Conservation (phyloP, 2,888 invertebrate species). For the Oeneis ivallda region DNA sequence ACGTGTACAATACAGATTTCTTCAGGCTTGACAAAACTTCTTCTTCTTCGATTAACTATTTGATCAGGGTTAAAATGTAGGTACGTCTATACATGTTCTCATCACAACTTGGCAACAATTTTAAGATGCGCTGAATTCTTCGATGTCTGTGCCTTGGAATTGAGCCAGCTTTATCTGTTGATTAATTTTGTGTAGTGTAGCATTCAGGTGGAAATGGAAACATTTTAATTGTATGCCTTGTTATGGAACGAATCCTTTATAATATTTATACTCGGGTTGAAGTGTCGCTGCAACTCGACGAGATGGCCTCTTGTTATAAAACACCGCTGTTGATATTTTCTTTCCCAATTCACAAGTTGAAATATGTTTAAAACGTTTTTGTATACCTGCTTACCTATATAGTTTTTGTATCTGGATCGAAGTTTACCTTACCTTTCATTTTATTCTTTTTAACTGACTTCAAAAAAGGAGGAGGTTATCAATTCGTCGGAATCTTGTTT, state of each 20-base stretch:
- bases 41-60: conserved; percentile 22
- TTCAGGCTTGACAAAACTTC: conserved; percentile 21
- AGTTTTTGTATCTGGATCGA: background rate
- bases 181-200: conserved; percentile 39
- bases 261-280: conserved; percentile 16
- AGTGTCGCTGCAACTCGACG: conserved; percentile 11
- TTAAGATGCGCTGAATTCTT: conserved; percentile 30
- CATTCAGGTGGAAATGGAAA: conserved; percentile 34
- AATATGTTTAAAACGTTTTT: background rate
- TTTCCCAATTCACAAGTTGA: conserved; percentile 12
- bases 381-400: background rate
- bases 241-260: conserved; percentile 34
- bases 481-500: no score
- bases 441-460: no score
- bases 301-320: conserved; percentile 17
- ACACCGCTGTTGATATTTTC: conserved; percentile 17
- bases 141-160: conserved; percentile 29
- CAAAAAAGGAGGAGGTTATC: no score
- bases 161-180: conserved; percentile 36
- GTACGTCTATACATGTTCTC: conserved; percentile 24
- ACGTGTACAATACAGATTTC: background rate
- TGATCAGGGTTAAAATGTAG: conserved; percentile 16
- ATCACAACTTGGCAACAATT: conserved; percentile 31
- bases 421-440: background rate
- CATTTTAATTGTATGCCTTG: conserved; percentile 37